A percentile compares a stretch with the other conserved stretches of the same genome.
Evolutionary conservation across 2,888 invertebrate genomes (phyloP).

Genomic region (Habroteleia sp.): DNA sequence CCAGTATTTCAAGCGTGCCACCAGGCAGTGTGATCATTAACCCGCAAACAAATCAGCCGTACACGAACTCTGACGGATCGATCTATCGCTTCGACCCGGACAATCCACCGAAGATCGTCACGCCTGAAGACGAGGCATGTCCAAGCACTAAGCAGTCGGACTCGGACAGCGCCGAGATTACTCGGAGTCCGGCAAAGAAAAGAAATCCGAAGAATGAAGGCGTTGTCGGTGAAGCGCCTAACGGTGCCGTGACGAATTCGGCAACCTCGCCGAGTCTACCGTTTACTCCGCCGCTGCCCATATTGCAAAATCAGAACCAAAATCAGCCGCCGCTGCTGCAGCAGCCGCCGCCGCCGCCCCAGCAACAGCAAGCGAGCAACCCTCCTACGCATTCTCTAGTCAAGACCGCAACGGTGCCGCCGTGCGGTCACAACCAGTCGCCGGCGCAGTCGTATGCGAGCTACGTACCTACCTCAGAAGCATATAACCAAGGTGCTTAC

Average conservation of each 20-base stretch:
- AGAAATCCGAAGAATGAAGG: slow-evolving; percentile 27
- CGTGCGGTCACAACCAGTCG: slow-evolving; percentile 71
- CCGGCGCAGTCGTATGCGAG: slow-evolving; percentile 70
- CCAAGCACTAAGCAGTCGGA: slow-evolving; percentile 23
- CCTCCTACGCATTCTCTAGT: slow-evolving; percentile 73
- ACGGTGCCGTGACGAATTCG: slow-evolving; percentile 72
- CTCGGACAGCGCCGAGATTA: slow-evolving; percentile 3
- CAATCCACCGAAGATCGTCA: slow-evolving; percentile 83
- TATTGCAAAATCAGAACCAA: slow-evolving; percentile 37
- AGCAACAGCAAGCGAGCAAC: slow-evolving; percentile 16
- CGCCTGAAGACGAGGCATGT: slow-evolving; percentile 20
- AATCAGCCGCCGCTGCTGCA: background rate
- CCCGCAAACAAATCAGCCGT: slow-evolving; percentile 89
- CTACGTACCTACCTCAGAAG: slow-evolving; percentile 76
- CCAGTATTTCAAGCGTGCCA: slow-evolving; percentile 92
- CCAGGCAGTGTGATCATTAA: slow-evolving; percentile 94
- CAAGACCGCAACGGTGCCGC: slow-evolving; percentile 72
- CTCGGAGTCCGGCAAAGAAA: slow-evolving; percentile 35
- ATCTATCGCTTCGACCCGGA: slow-evolving; percentile 89
- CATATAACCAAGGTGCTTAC: slow-evolving; percentile 72
- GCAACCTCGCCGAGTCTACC: slow-evolving; percentile 78
- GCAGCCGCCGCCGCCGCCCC: slow-evolving; percentile 1
- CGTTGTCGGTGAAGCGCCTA: slow-evolving; percentile 55
- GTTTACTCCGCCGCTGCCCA: slow-evolving; percentile 66
- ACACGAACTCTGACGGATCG: slow-evolving; percentile 88